Evolutionary conservation across 2,113 vertebrate species (phyloP).

Genomic region (Dipodomys spectabilis): DNA sequence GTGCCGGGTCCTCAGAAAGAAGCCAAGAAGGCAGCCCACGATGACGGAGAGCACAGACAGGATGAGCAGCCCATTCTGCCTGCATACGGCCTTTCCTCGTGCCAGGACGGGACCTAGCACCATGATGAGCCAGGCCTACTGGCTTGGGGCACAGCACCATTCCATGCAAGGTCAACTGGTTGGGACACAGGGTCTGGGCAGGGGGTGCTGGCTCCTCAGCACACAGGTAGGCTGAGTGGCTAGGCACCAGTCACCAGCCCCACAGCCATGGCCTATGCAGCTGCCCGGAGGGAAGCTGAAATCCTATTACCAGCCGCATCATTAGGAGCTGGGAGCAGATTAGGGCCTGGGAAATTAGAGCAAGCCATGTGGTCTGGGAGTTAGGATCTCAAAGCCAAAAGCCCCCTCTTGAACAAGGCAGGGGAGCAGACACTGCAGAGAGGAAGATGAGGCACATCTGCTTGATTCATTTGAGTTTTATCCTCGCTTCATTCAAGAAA

Average conservation of each 20-base stretch:
- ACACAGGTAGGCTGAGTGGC: slow-evolving; percentile 40
- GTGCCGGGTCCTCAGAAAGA: slow-evolving; percentile 94
- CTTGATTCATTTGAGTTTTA: slow-evolving; percentile 7
- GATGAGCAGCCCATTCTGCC: slow-evolving; percentile 96
- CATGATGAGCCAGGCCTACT: slow-evolving; percentile 85
- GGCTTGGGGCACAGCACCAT: slow-evolving; percentile 78
- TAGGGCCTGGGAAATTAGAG: slow-evolving; percentile 96
- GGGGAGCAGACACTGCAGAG: neutral
- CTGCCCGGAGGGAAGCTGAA: slow-evolving; percentile 94
- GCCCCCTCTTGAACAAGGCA: neutral
- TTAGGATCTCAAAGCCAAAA: slow-evolving; percentile 2
- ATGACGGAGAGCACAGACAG: slow-evolving; percentile 97
- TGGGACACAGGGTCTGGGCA: slow-evolving; percentile 83
- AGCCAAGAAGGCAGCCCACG: slow-evolving; percentile 96
- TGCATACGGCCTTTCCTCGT: slow-evolving; percentile 94
- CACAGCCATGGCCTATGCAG: slow-evolving; percentile 90
- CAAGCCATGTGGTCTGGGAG: slow-evolving; percentile 75
- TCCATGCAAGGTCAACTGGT: slow-evolving; percentile 55
- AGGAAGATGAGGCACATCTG: neutral
- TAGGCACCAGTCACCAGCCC: slow-evolving; percentile 86
- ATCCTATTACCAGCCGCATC: slow-evolving; percentile 96
- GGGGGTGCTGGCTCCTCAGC: slow-evolving; percentile 86
- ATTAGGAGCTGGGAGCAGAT: slow-evolving; percentile 95
- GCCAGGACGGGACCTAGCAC: slow-evolving; percentile 90
- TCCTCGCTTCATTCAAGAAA: neutral